Base-by-base conservation (phyloP, 2,797 vertebrate genomes). In the Tapera naevia region DNA sequence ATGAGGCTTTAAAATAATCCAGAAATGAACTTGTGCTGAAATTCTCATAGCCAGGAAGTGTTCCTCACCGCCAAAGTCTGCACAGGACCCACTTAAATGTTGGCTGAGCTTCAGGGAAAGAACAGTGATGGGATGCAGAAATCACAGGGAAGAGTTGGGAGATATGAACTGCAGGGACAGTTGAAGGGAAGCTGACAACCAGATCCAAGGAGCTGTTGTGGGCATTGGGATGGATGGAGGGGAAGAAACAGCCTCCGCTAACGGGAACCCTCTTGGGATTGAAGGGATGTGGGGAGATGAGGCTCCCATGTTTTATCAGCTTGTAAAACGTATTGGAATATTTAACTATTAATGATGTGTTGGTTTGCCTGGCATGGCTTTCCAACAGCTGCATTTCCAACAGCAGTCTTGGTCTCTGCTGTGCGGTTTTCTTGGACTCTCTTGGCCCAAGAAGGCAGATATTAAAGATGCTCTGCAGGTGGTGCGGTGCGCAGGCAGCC, bases 111-210 rank as follows among this genome's bases (percentile, higher is more conserved):
- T 24, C 45, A 18, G 46, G n/a, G 89, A 9, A 41, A 33, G 84
- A 67, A 10, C 18, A 74, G 9, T 33, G 66, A 5, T 6, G 66
- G n/a, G 86, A 75, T 60, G 62, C 48, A 56, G 74, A 86, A 80
- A 66, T 22, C 5, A 0, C 0, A 0, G 39, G 56, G 21, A 15
- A 57, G 74, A 70, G 50, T 57, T 65, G 1, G 2, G 53, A 48
- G 74, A 33, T 11, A 4, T 4, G 56, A 66, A 2, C 30, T 43
- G 45, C 6, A 72, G 17, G 35, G 43, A 6, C 41, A 18, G 27
- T 1, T 32, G 67, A 7, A 45, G 48, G 51, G 41, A 24, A 69
- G 46, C 12, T 2, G 19, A 12, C 62, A 56, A 57, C 60, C 7
- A 2, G 19, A 24, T 80, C 15, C 0, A 5, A 1, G 3, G 72